Percentiles rank a stretch among this genome's conserved stretches.
Evolutionary conservation across 2,113 vertebrate species (phyloP).

Genomic region (Odocoileus virginianus): DNA sequence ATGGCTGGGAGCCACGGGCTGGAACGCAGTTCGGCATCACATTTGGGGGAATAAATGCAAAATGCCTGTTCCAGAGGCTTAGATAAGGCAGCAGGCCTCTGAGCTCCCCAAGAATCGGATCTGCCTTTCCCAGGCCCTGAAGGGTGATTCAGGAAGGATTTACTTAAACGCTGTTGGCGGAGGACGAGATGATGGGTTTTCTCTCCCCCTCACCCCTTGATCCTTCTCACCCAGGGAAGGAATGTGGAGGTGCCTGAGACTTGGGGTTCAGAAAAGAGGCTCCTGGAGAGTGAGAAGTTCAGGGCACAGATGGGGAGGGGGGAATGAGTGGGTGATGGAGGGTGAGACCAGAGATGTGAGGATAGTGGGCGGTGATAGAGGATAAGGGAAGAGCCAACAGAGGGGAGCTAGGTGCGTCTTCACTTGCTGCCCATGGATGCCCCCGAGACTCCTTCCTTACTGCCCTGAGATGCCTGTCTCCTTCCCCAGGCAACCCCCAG

Average conservation of each 20-base stretch:
- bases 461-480: not conserved
- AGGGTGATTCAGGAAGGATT: constrained; percentile 69
- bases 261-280: not conserved
- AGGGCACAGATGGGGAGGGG: not conserved
- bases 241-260: not conserved
- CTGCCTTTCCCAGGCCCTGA: constrained; percentile 70
- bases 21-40: constrained; percentile 83
- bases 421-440: not conserved
- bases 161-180: not conserved
- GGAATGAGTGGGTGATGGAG: not conserved
- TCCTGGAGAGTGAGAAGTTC: not conserved
- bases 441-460: not conserved
- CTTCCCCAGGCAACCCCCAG: not conserved
- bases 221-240: not conserved
- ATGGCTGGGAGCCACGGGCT: constrained; percentile 85
- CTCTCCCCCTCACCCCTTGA: not conserved
- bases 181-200: not conserved
- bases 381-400: not conserved
- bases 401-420: rapidly evolving
- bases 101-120: constrained; percentile 66
- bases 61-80: constrained; percentile 81
- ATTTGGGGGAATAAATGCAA: constrained; percentile 85
- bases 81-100: constrained; percentile 81
- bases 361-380: not conserved
- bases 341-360: not conserved